Evolutionary conservation across 2,797 vertebrate genomes (phyloP).

Genomic region (Sternarchorhynchus goeldii): DNA sequence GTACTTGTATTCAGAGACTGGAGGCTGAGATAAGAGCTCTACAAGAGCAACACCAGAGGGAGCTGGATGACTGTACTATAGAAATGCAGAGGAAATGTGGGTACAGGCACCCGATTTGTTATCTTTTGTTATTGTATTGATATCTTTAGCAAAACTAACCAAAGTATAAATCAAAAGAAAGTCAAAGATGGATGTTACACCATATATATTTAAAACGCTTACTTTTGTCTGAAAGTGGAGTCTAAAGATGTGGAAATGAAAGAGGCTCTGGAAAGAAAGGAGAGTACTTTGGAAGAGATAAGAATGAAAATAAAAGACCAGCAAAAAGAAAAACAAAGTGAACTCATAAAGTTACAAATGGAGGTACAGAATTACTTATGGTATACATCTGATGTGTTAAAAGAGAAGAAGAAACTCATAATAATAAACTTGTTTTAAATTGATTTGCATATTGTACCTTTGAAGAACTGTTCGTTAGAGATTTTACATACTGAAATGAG

Average conservation of each 20-base stretch:
- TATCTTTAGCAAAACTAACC: not conserved
- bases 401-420: no score
- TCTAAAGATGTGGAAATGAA: slow-evolving; percentile 67
- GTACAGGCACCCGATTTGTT: not conserved
- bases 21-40: slow-evolving; percentile 56
- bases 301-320: slow-evolving; percentile 80
- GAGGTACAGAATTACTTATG: slow-evolving; percentile 75
- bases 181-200: not conserved
- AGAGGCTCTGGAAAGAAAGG: slow-evolving; percentile 74
- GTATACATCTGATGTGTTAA: no score
- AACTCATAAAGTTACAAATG: slow-evolving; percentile 88
- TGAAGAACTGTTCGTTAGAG: not conserved
- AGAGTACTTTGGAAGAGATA: slow-evolving; percentile 79
- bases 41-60: slow-evolving; percentile 71
- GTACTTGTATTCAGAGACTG: slow-evolving; percentile 62
- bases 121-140: not conserved
- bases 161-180: not conserved
- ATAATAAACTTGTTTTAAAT: no score
- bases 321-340: slow-evolving; percentile 86
- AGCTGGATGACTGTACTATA: slow-evolving; percentile 58
- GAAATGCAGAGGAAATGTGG: slow-evolving; percentile 61
- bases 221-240: slow-evolving; percentile 61
- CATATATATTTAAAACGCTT: not conserved
- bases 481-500: not conserved
- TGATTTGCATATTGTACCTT: no score